Evolutionary conservation across 2,113 vertebrate genomes (phyloP).

Genomic region (Rostratula benghalensis): DNA sequence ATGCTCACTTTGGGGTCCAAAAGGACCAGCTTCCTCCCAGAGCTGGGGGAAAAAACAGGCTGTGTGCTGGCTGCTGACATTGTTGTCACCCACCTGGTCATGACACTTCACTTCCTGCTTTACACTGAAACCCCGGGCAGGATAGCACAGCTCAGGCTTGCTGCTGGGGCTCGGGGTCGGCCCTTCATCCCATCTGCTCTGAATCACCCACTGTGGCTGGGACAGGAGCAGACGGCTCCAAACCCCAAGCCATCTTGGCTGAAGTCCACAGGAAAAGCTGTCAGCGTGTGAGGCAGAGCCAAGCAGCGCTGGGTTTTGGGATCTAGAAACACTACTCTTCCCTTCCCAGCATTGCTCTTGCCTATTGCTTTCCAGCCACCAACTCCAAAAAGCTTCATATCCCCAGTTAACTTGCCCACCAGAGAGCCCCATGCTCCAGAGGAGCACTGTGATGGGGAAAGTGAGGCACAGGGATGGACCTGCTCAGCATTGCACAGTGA

Average conservation of each 20-base stretch:
- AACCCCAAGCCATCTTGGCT: background rate
- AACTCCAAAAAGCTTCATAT: background rate
- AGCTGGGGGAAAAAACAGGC: rapidly evolving
- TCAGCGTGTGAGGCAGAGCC: background rate
- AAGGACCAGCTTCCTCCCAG: background rate
- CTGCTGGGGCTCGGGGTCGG: background rate
- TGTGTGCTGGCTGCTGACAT: background rate
- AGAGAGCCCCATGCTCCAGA: background rate
- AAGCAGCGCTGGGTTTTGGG: background rate
- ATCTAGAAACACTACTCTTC: background rate
- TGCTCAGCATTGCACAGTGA: background rate
- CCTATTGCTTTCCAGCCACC: background rate
- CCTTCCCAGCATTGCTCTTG: background rate
- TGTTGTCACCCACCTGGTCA: background rate
- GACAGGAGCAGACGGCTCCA: conserved; percentile 9
- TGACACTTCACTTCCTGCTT: background rate
- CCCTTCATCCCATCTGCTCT: conserved; percentile 14
- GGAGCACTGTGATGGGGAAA: background rate
- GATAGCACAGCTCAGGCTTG: background rate
- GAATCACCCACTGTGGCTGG: background rate
- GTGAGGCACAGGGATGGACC: rapidly evolving
- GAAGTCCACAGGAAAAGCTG: background rate
- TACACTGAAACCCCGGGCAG: background rate
- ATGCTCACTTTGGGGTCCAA: background rate
- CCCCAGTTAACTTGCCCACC: background rate